These are phyloP conservation scores for Rynchops niger DNA, from an alignment of 2,113 vertebrate species.

Conservation along the genomic window DNA sequence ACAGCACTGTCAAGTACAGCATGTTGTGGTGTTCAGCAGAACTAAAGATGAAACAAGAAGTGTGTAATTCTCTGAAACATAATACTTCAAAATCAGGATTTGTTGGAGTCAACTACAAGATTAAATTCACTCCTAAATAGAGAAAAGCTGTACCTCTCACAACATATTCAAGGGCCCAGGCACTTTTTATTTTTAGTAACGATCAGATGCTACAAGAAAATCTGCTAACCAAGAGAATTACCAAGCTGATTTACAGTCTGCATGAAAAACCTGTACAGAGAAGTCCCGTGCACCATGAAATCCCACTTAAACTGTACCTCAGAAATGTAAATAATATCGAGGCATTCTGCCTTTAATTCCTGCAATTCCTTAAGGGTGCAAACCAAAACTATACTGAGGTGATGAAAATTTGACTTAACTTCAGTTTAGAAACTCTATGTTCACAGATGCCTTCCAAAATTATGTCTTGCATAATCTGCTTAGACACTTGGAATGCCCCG, in stretches of 20 bases:
- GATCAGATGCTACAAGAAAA: neutral
- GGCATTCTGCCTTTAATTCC: neutral
- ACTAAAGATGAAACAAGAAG: neutral
- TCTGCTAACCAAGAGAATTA: neutral
- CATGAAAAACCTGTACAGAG: neutral
- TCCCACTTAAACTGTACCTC: neutral
- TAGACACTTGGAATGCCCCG: neutral
- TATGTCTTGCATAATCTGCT: neutral
- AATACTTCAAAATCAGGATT: neutral
- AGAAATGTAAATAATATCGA: neutral
- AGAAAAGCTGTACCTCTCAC: neutral
- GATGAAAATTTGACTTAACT: neutral
- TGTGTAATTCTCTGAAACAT: neutral
- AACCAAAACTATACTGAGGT: neutral
- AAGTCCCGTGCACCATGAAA: neutral
- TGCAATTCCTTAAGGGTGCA: neutral
- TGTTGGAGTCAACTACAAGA: neutral
- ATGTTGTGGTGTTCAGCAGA: neutral
- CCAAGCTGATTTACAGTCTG: neutral
- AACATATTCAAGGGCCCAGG: neutral
- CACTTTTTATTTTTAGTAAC: neutral
- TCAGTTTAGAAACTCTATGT: neutral
- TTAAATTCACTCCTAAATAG: neutral
- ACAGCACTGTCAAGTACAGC: neutral
- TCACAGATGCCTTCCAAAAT: neutral